These are phyloP conservation scores for Aphelenchoides avenae DNA, from an alignment of 1,140 invertebrate genomes.

Conservation along the genomic window DNA sequence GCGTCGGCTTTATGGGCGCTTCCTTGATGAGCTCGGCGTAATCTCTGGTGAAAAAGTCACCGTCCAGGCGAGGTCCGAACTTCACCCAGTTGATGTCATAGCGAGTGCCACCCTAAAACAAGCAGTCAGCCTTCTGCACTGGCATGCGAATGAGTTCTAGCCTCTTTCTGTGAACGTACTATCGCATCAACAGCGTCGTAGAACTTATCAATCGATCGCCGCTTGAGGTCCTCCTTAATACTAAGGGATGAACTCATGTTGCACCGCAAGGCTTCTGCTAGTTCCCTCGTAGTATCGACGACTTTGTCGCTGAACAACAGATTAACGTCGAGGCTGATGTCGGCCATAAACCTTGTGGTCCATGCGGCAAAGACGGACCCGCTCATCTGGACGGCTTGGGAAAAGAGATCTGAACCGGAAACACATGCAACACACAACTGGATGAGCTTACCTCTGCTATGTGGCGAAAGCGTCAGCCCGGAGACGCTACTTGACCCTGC, in stretches of 20 bases:
- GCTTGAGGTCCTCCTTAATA: slow-evolving; percentile 17
- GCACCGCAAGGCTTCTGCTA: slow-evolving; percentile 5
- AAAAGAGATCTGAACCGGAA: slow-evolving; percentile 23
- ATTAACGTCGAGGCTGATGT: too few species aligned
- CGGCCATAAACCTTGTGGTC: too few species aligned
- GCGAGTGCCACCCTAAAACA: slow-evolving; percentile 31
- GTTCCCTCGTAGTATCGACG: slow-evolving; percentile 6
- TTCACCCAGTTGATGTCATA: slow-evolving; percentile 31
- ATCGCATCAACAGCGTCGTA: neutral
- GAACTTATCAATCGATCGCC: neutral
- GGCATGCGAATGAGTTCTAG: neutral
- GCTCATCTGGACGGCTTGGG: slow-evolving; percentile 28
- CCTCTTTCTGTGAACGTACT: neutral
- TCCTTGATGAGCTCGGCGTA: neutral
- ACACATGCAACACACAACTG: too few species aligned
- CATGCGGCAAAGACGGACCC: slow-evolving; percentile 22
- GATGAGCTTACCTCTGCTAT: neutral
- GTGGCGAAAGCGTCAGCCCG: neutral
- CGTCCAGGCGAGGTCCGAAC: slow-evolving; percentile 40
- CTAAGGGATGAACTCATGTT: neutral
- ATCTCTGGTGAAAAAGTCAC: slow-evolving; percentile 31
- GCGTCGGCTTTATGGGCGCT: slow-evolving; percentile 33
- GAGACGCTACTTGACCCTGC: slow-evolving; percentile 65
- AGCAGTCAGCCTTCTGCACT: too few species aligned
- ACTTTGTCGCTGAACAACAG: slow-evolving; percentile 24